Conservation (phyloP, 2,888 invertebrate species). For the Mesochorus sp. region DNA sequence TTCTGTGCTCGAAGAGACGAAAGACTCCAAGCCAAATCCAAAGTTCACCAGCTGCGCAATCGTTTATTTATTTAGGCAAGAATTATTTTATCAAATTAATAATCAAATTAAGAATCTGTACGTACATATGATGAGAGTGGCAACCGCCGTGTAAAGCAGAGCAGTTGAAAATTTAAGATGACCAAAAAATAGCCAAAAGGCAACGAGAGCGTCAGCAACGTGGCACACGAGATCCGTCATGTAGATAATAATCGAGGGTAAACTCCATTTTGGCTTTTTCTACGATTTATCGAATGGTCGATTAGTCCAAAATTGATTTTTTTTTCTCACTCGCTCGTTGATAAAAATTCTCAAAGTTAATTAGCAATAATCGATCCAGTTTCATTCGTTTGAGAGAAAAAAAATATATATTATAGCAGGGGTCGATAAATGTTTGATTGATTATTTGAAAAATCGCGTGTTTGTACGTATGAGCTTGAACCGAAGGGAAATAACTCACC, state of each 20-base stretch:
- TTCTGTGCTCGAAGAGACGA: slow-evolving; percentile 70
- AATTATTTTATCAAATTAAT: too few relatives aligned
- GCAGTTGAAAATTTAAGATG: slow-evolving; percentile 66
- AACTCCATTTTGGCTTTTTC: slow-evolving; percentile 72
- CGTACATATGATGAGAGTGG: slow-evolving; percentile 70
- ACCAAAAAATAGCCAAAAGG: slow-evolving; percentile 70
- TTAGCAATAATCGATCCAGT: too few relatives aligned
- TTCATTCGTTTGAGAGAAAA: too few relatives aligned
- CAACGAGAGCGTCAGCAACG: slow-evolving; percentile 67
- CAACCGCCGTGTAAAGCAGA: slow-evolving; percentile 64
- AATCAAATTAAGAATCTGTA: too few relatives aligned
- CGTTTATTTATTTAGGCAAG: slow-evolving; percentile 5
- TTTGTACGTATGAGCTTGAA: background rate
- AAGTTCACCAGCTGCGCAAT: slow-evolving; percentile 70
- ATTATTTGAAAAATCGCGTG: background rate
- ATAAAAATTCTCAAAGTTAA: too few relatives aligned
- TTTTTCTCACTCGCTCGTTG: too few relatives aligned
- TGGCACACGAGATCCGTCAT: slow-evolving; percentile 71
- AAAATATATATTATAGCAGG: too few relatives aligned
- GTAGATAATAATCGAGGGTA: slow-evolving; percentile 71
- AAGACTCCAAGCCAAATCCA: slow-evolving; percentile 74
- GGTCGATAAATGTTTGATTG: background rate
- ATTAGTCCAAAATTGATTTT: background rate
- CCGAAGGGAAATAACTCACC: too few relatives aligned
- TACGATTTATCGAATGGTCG: slow-evolving; percentile 48